phyloP scores from a whole-genome alignment of 2,797 vertebrate genomes.

The Bradypodion pumilum region DNA sequence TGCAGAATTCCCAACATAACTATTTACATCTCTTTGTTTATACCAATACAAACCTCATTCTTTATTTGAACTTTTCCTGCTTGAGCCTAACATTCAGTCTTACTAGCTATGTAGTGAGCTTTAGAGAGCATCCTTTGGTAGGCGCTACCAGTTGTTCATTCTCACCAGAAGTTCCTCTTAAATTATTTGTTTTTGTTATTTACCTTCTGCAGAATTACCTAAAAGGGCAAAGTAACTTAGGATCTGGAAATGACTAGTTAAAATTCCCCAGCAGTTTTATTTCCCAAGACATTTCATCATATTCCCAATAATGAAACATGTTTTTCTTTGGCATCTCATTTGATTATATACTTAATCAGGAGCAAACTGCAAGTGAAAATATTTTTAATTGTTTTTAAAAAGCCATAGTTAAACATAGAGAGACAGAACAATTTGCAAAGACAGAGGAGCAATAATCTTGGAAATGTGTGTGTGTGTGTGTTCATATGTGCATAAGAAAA shows the following conservation, averaged over 20 bases:
- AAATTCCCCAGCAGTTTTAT: neutral
- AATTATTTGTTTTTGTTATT: too few species aligned
- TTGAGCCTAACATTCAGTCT: neutral
- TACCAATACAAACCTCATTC: neutral
- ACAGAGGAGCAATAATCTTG: neutral
- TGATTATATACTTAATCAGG: neutral
- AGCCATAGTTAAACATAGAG: neutral
- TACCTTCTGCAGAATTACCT: too few species aligned
- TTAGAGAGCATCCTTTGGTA: neutral
- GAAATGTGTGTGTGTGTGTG: neutral
- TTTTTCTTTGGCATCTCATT: slow-evolving; percentile 20
- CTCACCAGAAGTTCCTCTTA: neutral
- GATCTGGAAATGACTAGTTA: neutral
- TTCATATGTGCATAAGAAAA: neutral
- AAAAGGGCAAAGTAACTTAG: neutral
- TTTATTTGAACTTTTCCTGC: neutral
- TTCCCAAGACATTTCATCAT: neutral
- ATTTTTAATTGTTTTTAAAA: neutral
- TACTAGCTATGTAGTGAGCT: neutral
- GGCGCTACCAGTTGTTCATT: neutral
- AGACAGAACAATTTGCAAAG: neutral
- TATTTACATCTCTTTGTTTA: neutral
- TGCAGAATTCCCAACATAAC: neutral
- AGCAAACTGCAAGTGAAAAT: neutral
- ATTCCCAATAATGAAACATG: neutral